Evolutionary conservation across 2,888 invertebrate species (phyloP), one percentile per base, ranked within the genome.

Genomic region (Rhamnusium bicolor): DNA sequence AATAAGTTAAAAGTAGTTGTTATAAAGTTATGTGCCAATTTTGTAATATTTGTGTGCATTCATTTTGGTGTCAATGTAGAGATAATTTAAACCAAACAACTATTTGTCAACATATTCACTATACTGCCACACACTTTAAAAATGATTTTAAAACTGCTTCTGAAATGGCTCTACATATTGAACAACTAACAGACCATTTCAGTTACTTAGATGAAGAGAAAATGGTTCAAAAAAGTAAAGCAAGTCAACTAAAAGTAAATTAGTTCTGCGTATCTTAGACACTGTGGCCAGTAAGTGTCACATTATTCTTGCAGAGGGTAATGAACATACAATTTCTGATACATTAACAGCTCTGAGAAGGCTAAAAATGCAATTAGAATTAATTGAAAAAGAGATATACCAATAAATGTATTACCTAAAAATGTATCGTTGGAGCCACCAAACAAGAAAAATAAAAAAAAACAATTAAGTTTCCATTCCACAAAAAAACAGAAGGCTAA

Each of bases 51-150:
- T 46, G 12, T 46, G n/a, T 46, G 10, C 46, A 46, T n/a, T 46
- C 46, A 46, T 46, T 46, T 46, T 46, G 46, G 2, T 46, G 46
- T 46, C 10, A 46, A 46, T 46, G 46, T 46, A 46, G 46, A 10
- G 46, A 46, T 8, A 46, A 46, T 46, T 46, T 46, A 46, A 46
- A 46, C 46, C 46, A 46, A n/a, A 46, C 46, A 46, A 46, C 10
- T 46, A 46, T 46, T 46, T 46, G 46, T 46, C 46, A 46, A 46
- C 46, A 46, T 46, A 46, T 46, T 46, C 46, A 46, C 46, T 46
- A 46, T 46, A 46, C 8, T 46, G 46, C 46, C 46, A 46, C 46
- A 46, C 46, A 46, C n/a, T 46, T 46, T 46, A 46, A n/a, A 46
- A 46, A 3, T 10, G n/a, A 46, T 46, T 3, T 46, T 46, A 46